Conservation (phyloP, 2,888 invertebrate species). For the Plagiodera versicolora region DNA sequence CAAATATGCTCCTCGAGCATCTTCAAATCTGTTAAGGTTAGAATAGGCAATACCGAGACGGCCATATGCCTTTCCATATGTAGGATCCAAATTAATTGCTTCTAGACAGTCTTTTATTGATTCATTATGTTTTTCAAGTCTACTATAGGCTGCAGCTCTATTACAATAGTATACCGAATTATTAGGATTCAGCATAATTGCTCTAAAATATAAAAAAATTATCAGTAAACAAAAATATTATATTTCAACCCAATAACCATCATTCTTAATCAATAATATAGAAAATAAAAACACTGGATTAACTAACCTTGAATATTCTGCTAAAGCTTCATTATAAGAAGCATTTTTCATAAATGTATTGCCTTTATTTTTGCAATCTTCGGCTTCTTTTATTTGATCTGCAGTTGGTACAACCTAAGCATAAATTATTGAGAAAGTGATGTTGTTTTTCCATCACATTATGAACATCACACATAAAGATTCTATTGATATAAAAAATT, state of each 20-base stretch:
- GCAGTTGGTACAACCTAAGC: slow-evolving; percentile 51
- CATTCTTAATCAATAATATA: no score
- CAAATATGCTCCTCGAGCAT: slow-evolving; percentile 84
- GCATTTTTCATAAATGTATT: slow-evolving; percentile 86
- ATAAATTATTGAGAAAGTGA: slow-evolving; percentile 28
- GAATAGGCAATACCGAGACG: slow-evolving; percentile 88
- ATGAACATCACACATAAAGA: no score
- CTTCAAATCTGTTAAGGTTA: slow-evolving; percentile 77
- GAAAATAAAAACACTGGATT: no score
- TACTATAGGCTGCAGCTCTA: slow-evolving; percentile 93
- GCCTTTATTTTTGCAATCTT: slow-evolving; percentile 84
- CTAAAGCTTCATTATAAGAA: slow-evolving; percentile 78
- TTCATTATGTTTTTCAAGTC: slow-evolving; percentile 78
- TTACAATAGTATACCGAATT: slow-evolving; percentile 98
- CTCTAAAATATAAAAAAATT: slow-evolving; percentile 66
- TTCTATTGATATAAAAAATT: no score
- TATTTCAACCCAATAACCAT: no score
- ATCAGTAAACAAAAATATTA: no score
- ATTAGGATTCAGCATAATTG: slow-evolving; percentile 81
- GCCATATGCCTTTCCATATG: slow-evolving; percentile 94
- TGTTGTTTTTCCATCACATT: no score
- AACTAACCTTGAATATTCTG: slow-evolving; percentile 70
- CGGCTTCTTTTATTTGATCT: slow-evolving; percentile 70
- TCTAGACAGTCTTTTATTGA: slow-evolving; percentile 90
- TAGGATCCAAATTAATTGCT: slow-evolving; percentile 85